phyloP scores from a whole-genome alignment of 1,140 invertebrate genomes.

The Dendrolimus punctatus region DNA sequence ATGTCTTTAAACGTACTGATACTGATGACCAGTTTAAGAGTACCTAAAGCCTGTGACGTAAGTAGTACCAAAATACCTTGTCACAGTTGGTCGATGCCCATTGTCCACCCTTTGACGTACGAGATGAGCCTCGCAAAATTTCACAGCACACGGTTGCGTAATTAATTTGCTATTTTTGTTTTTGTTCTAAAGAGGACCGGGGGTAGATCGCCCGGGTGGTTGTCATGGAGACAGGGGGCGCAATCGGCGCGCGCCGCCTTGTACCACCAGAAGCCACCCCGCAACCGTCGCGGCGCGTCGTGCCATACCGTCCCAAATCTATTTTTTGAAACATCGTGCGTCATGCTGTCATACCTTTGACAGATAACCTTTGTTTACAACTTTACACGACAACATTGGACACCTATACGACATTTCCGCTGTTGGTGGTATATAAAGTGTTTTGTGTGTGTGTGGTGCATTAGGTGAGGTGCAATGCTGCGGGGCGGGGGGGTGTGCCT shows the following conservation, averaged over 20 bases:
- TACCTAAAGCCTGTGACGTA: no score
- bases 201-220: conserved; percentile 57
- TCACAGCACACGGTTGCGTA: conserved; percentile 55
- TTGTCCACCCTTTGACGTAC: conserved; percentile 33
- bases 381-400: neutral
- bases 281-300: conserved; percentile 42
- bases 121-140: conserved; percentile 37
- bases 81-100: conserved; percentile 11
- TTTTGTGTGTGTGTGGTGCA: conserved; percentile 32
- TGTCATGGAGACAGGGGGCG: conserved; percentile 52
- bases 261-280: conserved; percentile 50
- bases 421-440: conserved; percentile 15
- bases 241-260: conserved; percentile 54
- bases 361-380: conserved; percentile 24
- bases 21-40: no score
- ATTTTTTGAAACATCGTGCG: conserved; percentile 30
- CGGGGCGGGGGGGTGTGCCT: conserved; percentile 32
- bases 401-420: conserved; percentile 15
- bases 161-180: conserved; percentile 70
- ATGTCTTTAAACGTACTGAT: no score
- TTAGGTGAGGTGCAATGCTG: conserved; percentile 36
- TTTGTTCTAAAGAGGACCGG: conserved; percentile 50
- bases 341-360: conserved; percentile 41
- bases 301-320: conserved; percentile 24
- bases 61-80: no score